Evolutionary conservation across 1,140 invertebrate species (phyloP), one percentile per base, ranked within the genome.

Genomic region (Zaprionus inermis): DNA sequence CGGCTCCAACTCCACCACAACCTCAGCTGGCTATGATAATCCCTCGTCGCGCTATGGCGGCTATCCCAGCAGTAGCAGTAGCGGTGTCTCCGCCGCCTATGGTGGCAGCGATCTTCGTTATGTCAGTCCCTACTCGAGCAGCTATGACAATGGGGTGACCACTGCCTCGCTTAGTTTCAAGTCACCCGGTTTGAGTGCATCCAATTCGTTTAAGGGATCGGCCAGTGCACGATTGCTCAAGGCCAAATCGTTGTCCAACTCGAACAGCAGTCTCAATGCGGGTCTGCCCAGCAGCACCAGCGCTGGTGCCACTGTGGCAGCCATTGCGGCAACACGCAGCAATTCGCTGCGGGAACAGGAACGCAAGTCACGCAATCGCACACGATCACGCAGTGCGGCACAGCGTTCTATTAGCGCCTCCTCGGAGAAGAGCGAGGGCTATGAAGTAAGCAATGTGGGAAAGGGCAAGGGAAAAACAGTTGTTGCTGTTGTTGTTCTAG

Each of bases 391-490:
- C 60, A 91, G 85, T 12, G 90, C 85, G 14, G 90, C 91, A 1
- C 86, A 92, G 51, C 65, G 92, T 24, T 92, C 92, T 12, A 71
- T 91, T 6, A 92, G 92, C 70, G 89, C 90, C 6, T 92, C 91
- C 6, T 92, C 92, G 28, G 92, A 92, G 60, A 92, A 92, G 38
- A 95, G 95, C 41, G 95, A 96, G 92, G 95, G 95, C 92, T 96
- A 96, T 77, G 93, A 93, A 93, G 95, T 96, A 95, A 95, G 95
- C 81, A 69, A 61, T 24, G 16, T 14, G 41, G 12, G 11, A 12
- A 16, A 4, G 49, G 24, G 49, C n/a, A 44, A 51, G 12, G 3
- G 7, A 14, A 18, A 7, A 16, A 16, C 20, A 24, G 5, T 30
- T 38, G 14, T 58, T 56, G 36, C 32, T 28, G 11, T 61, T 66